Percentiles rank a stretch among this genome's conserved stretches.
Conservation (phyloP, 2,797 vertebrate genomes). For the Falco naumanni region DNA sequence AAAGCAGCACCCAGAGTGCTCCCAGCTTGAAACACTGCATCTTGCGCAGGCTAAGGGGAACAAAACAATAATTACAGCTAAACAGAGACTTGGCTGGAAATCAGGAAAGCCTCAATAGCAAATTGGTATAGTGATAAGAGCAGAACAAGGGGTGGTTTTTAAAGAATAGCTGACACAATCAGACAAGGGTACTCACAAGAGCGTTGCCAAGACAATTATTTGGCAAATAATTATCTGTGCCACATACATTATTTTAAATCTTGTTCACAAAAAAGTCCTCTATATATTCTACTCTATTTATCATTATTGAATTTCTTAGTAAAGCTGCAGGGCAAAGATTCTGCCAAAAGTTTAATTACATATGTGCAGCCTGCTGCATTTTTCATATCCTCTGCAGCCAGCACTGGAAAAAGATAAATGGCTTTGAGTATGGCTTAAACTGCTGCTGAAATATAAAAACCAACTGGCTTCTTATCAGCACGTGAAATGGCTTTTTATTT, state of each 20-base stretch:
- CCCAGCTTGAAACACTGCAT: not conserved
- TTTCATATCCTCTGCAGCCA: constrained; percentile 57
- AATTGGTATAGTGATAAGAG: not conserved
- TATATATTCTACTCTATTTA: constrained; percentile 59
- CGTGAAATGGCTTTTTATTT: constrained; percentile 58
- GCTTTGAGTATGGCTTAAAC: not conserved
- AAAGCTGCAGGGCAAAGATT: constrained; percentile 66
- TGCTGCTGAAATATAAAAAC: not conserved
- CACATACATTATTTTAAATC: constrained; percentile 32
- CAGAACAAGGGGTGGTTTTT: not conserved
- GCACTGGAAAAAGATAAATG: constrained; percentile 7
- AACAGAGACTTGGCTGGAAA: not conserved
- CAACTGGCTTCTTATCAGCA: constrained; percentile 49
- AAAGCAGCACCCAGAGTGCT: not conserved
- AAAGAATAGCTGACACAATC: not conserved
- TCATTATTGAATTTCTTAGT: constrained; percentile 65
- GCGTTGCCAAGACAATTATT: constrained; percentile 18
- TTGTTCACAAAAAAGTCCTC: constrained; percentile 14
- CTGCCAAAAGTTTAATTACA: constrained; percentile 72
- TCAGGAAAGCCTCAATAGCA: not conserved
- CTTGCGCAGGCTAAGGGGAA: not conserved
- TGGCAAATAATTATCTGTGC: constrained; percentile 40
- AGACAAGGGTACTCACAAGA: not conserved
- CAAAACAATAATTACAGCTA: not conserved
- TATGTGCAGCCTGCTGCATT: constrained; percentile 38